phyloP scores from a whole-genome alignment of 2,888 invertebrate species.

The Crossocerus cetratus region DNA sequence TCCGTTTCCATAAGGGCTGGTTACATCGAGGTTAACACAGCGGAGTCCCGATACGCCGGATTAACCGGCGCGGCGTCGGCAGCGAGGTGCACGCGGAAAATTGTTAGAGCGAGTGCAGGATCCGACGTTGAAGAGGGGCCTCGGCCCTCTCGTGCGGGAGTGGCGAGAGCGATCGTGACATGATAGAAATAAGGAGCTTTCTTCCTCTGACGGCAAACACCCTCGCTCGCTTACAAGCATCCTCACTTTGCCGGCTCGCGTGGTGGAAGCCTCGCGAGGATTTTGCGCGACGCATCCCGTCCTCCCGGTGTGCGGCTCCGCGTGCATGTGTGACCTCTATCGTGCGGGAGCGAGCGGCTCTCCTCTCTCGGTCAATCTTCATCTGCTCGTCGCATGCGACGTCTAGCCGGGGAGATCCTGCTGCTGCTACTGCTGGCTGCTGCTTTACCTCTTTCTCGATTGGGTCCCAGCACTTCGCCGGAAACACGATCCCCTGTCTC shows the following conservation, averaged over 20 bases:
- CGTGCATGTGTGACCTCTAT: too few species aligned
- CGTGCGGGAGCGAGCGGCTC: slow-evolving; percentile 9
- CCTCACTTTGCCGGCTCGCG: slow-evolving; percentile 60
- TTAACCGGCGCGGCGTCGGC: too few species aligned
- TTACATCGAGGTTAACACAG: too few species aligned
- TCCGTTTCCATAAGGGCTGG: too few species aligned
- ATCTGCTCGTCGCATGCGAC: slow-evolving; percentile 46
- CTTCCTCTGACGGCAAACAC: slow-evolving; percentile 31
- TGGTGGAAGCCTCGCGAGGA: slow-evolving; percentile 45
- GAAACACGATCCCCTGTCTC: slow-evolving; percentile 5
- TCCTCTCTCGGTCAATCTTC: slow-evolving; percentile 54
- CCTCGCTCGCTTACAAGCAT: slow-evolving; percentile 56
- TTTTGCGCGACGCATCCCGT: slow-evolving; percentile 19
- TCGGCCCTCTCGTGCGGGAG: neutral
- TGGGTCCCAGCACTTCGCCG: slow-evolving; percentile 41
- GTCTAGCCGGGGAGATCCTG: slow-evolving; percentile 14
- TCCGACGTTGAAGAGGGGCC: too few species aligned
- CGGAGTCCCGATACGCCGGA: too few species aligned
- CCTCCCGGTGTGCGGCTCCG: too few species aligned
- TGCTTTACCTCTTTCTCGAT: slow-evolving; percentile 19
- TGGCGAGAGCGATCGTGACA: slow-evolving; percentile 31
- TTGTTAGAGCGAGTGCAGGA: too few species aligned
- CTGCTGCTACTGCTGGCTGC: too few species aligned
- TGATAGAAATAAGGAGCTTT: slow-evolving; percentile 50
- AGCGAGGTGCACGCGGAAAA: too few species aligned